Percentiles rank a stretch among this genome's conserved stretches.
These are phyloP conservation scores for Saturnia pavonia DNA, from an alignment of 2,888 invertebrate species.

Conservation along the genomic window DNA sequence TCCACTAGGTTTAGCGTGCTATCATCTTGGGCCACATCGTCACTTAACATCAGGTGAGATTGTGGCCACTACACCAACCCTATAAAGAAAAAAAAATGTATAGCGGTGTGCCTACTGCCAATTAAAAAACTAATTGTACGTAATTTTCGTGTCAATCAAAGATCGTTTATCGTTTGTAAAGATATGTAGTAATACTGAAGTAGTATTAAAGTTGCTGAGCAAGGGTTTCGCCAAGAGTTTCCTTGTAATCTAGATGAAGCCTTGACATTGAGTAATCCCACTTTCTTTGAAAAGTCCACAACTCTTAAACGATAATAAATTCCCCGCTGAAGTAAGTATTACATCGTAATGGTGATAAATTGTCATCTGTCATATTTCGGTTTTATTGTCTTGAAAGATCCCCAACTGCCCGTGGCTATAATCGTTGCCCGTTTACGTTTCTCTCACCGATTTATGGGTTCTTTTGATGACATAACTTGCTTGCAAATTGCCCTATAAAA, in stretches of 20 bases:
- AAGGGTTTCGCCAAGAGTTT: conserved; percentile 40
- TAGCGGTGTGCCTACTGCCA: background rate
- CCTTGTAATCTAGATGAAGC: conserved; percentile 44
- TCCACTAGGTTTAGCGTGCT: too few relatives aligned
- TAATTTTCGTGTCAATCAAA: background rate
- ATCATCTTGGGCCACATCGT: too few relatives aligned
- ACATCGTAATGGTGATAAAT: conserved; percentile 58
- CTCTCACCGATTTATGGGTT: conserved; percentile 64
- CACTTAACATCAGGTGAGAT: too few relatives aligned
- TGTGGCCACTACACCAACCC: too few relatives aligned
- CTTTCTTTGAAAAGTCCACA: conserved; percentile 51
- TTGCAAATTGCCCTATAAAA: conserved; percentile 73
- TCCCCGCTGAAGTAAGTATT: conserved; percentile 52
- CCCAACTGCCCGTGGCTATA: conserved; percentile 48
- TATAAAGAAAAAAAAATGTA: too few relatives aligned
- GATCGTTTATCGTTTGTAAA: too few relatives aligned
- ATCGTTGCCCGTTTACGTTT: conserved; percentile 66
- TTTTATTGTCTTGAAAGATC: conserved; percentile 62
- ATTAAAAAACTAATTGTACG: background rate
- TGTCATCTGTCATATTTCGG: conserved; percentile 59
- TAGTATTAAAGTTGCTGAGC: conserved; percentile 26
- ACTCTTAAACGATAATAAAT: conserved; percentile 58
- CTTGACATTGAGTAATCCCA: conserved; percentile 62
- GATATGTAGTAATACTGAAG: background rate
- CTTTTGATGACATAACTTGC: conserved; percentile 71